These are phyloP conservation scores for Scaptomyza polygonia DNA, from an alignment of 2,888 invertebrate genomes.

Conservation along the genomic window DNA sequence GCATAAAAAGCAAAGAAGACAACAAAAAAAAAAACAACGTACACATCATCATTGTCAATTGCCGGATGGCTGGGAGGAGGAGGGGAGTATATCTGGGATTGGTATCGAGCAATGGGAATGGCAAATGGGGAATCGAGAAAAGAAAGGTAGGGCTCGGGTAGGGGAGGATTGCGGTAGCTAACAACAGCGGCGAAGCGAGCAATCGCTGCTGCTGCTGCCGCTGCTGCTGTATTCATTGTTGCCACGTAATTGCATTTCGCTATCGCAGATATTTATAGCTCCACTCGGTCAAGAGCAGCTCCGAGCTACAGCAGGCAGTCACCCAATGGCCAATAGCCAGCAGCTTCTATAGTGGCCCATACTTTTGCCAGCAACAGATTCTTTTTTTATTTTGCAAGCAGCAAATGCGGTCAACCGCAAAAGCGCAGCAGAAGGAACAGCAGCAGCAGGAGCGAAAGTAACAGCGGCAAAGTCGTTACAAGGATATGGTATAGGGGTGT, in stretches of 20 bases:
- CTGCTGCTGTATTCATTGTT: conserved; percentile 82
- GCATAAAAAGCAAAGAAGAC: conserved; percentile 67
- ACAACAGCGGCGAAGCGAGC: conserved; percentile 60
- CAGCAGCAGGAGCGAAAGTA: conserved; percentile 48
- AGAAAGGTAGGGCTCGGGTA: not conserved
- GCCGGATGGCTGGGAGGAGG: conserved; percentile 63
- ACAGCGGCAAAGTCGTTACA: conserved; percentile 67
- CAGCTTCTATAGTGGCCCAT: conserved; percentile 43
- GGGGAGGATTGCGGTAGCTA: conserved; percentile 3
- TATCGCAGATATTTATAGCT: conserved; percentile 83
- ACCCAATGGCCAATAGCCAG: conserved; percentile 33
- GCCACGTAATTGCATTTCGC: conserved; percentile 84
- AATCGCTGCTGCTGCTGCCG: conserved; percentile 76
- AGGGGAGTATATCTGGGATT: conserved; percentile 14
- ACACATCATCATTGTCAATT: conserved; percentile 79
- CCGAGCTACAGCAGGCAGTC: conserved; percentile 12
- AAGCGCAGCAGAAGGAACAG: conserved; percentile 67
- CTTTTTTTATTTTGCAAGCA: conserved; percentile 61
- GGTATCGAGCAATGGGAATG: conserved; percentile 12
- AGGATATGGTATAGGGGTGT: conserved; percentile 78
- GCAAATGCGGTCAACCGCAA: conserved; percentile 82
- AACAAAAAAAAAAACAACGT: conserved; percentile 67
- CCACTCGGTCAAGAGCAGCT: conserved; percentile 82
- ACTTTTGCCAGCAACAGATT: conserved; percentile 81
- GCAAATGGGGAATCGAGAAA: not conserved